Evolutionary conservation across 23 tunicate genomes (phyloP).

Genomic region (Ciona savignyi): DNA sequence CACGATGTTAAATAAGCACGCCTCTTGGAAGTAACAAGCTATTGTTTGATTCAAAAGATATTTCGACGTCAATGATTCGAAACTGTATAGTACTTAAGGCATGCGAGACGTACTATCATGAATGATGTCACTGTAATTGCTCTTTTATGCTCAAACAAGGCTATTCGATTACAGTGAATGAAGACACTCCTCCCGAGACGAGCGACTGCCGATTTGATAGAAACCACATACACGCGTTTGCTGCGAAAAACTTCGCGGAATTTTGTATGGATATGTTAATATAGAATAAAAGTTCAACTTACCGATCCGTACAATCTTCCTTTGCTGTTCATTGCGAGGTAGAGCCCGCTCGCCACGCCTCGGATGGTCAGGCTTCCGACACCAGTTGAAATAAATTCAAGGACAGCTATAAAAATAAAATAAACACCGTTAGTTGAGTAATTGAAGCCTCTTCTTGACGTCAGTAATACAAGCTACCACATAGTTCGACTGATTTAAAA

Average conservation of each 20-base stretch:
- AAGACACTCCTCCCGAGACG: not conserved
- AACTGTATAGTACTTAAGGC: not conserved
- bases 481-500: not conserved
- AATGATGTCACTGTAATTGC: conserved; percentile 1
- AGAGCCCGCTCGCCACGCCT: conserved; percentile 83
- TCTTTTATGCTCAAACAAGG: not conserved
- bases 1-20: not conserved
- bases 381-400: conserved; percentile 71
- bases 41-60: not conserved
- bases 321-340: conserved; percentile 68
- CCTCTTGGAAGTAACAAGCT: not conserved
- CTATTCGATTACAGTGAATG: not conserved
- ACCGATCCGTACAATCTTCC: conserved; percentile 93
- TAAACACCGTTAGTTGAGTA: not conserved
- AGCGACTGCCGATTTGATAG: not conserved
- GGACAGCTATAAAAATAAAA: conserved; percentile 53
- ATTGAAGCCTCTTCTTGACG: conserved; percentile 14
- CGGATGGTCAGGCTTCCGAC: conserved; percentile 67
- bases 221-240: not conserved
- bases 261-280: no score
- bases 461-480: conserved; percentile 8
- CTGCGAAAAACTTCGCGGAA: not conserved
- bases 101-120: not conserved
- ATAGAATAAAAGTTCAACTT: conserved; percentile 13
- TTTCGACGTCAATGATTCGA: not conserved